Conservation (phyloP, 2,797 vertebrate species). For the Xenopus petersii region DNA sequence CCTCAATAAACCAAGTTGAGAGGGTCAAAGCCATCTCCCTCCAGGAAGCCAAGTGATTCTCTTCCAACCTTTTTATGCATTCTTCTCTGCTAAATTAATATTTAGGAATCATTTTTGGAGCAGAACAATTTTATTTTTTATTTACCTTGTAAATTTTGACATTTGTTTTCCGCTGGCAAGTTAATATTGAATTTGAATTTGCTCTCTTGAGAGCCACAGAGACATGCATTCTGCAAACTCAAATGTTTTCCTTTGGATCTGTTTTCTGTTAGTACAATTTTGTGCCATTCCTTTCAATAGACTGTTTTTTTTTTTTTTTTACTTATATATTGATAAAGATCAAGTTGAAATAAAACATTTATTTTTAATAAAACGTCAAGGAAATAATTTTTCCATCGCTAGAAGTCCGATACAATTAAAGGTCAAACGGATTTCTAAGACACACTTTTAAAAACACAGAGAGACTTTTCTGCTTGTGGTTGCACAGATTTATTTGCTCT, state of each 20-base stretch:
- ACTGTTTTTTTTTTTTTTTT: background rate
- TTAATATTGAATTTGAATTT: too few species aligned
- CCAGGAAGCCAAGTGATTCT: background rate
- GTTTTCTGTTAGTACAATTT: too few species aligned
- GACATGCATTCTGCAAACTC: too few species aligned
- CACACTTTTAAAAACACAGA: slow-evolving; percentile 33
- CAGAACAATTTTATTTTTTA: background rate
- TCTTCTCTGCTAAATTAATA: too few species aligned
- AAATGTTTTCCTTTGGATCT: too few species aligned
- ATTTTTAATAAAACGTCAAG: slow-evolving; percentile 33
- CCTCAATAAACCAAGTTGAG: slow-evolving; percentile 8
- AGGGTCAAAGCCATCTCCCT: slow-evolving; percentile 36
- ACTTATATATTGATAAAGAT: too few species aligned
- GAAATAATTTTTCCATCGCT: slow-evolving; percentile 34
- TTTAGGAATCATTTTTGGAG: too few species aligned
- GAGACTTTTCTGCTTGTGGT: slow-evolving; percentile 17
- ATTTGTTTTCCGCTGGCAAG: background rate
- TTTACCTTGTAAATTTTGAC: background rate
- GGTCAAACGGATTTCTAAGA: slow-evolving; percentile 44
- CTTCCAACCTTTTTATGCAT: too few species aligned
- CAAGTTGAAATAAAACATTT: too few species aligned
- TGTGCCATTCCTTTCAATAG: background rate
- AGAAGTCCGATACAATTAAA: slow-evolving; percentile 40
- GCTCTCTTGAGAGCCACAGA: too few species aligned
- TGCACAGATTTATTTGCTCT: slow-evolving; percentile 26